These are phyloP conservation scores for Apodemia duryi DNA, from an alignment of 2,888 invertebrate species.

Conservation along the genomic window DNA sequence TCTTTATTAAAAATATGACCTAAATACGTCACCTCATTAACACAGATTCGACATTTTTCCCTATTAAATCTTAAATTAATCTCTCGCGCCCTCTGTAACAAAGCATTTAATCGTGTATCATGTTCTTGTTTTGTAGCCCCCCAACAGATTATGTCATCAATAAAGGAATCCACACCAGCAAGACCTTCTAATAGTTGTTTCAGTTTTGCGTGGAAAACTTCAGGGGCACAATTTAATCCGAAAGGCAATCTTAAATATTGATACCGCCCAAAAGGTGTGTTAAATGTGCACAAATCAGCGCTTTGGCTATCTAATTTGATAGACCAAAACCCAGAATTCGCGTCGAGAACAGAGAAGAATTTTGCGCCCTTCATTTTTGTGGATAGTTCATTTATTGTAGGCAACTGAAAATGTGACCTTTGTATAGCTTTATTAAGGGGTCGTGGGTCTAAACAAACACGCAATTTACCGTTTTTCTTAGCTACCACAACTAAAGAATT, in stretches of 20 bases:
- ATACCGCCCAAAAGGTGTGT: constrained; percentile 19
- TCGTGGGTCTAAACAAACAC: constrained; percentile 29
- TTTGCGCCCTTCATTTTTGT: constrained; percentile 23
- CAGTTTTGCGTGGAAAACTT: constrained; percentile 32
- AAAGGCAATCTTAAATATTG: constrained; percentile 30
- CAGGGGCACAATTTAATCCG: constrained; percentile 31
- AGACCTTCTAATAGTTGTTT: constrained; percentile 24
- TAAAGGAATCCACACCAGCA: constrained; percentile 22
- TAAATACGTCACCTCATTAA: constrained; percentile 29
- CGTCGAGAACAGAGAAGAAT: constrained; percentile 30
- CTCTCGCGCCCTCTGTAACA: constrained; percentile 24
- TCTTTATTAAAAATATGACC: constrained; percentile 29
- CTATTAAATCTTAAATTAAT: constrained; percentile 22
- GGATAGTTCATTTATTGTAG: constrained; percentile 31
- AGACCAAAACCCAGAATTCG: constrained; percentile 32
- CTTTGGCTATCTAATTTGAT: constrained; percentile 29
- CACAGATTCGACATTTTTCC: constrained; percentile 21
- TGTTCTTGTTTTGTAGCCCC: constrained; percentile 23
- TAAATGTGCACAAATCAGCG: constrained; percentile 34
- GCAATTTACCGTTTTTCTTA: constrained; percentile 28
- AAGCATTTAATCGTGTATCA: constrained; percentile 19
- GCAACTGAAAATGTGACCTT: constrained; percentile 27
- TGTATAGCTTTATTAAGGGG: constrained; percentile 24
- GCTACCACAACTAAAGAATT: constrained; percentile 29
- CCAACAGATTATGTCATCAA: constrained; percentile 27